phyloP scores from a whole-genome alignment of 2,113 vertebrate species.

The Eublepharis macularius region DNA sequence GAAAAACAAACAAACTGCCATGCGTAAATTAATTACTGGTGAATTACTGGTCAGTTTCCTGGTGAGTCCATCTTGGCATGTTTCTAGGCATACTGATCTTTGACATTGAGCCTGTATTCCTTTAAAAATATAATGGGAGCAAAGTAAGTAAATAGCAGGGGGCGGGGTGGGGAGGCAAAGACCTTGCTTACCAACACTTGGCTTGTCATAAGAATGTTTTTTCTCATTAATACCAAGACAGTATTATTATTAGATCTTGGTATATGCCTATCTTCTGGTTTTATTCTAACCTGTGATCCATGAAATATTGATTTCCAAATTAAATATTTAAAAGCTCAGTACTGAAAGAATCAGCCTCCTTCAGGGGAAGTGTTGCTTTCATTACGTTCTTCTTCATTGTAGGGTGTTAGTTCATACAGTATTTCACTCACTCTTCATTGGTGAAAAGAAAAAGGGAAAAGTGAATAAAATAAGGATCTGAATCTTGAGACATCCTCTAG shows the following conservation, averaged over 20 bases:
- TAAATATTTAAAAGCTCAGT: conserved; percentile 49
- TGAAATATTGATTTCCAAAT: conserved; percentile 48
- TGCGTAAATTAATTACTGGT: too few relatives aligned
- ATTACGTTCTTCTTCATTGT: conserved; percentile 24
- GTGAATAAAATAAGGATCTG: neutral
- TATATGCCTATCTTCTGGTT: neutral
- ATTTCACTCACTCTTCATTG: neutral
- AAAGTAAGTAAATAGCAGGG: too few relatives aligned
- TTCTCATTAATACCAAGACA: conserved; percentile 4
- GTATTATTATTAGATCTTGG: neutral
- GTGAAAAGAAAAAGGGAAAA: neutral
- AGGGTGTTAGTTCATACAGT: conserved; percentile 2
- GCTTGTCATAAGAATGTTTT: too few relatives aligned
- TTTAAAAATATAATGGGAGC: too few relatives aligned
- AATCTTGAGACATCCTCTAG: neutral
- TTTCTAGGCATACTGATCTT: too few relatives aligned
- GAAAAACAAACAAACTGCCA: too few relatives aligned
- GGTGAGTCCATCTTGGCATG: too few relatives aligned
- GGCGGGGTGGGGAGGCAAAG: too few relatives aligned
- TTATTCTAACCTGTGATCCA: conserved; percentile 26
- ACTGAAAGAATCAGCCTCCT: conserved; percentile 5
- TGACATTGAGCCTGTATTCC: too few relatives aligned
- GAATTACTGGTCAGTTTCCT: too few relatives aligned
- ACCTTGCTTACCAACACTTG: too few relatives aligned
- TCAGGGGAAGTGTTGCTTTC: conserved; percentile 15